These are phyloP conservation scores for Paramisgurnus dabryanus DNA, from an alignment of 2,113 vertebrate species.

Conservation along the genomic window DNA sequence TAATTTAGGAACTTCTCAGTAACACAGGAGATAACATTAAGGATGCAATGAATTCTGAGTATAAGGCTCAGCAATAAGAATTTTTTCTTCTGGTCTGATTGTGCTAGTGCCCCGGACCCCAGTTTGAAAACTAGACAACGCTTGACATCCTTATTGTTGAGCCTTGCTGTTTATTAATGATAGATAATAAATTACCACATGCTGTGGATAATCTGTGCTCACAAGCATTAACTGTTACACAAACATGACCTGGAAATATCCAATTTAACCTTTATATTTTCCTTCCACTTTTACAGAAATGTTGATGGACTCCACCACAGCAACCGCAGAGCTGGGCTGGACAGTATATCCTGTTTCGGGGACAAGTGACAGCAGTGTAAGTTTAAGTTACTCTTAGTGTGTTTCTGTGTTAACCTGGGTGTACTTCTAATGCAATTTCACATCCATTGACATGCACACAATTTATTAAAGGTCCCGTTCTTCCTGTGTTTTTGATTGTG, in stretches of 20 bases:
- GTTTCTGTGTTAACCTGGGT: background rate
- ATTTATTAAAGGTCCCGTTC: background rate
- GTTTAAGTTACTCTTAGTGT: constrained; percentile 49
- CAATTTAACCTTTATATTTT: constrained; percentile 46
- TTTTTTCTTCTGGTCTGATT: no score
- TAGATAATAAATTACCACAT: constrained; percentile 3
- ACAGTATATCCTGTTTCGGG: constrained; percentile 91
- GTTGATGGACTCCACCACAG: constrained; percentile 97
- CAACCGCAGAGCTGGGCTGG: constrained; percentile 97
- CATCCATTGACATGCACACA: background rate
- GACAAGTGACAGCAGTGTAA: constrained; percentile 84
- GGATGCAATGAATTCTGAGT: background rate
- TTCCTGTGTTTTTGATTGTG: no score
- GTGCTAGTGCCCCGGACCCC: no score
- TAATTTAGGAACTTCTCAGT: constrained; percentile 7
- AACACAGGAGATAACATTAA: constrained; percentile 1
- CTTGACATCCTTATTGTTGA: no score
- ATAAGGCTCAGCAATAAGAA: no score
- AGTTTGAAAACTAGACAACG: no score
- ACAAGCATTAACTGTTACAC: background rate
- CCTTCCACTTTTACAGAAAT: constrained; percentile 79
- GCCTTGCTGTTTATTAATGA: background rate
- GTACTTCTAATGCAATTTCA: background rate
- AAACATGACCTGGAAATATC: constrained; percentile 1
- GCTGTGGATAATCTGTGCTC: background rate